Base-by-base conservation (phyloP, 2,113 vertebrate species). In the Hypocryptadius cinnamomeus region DNA sequence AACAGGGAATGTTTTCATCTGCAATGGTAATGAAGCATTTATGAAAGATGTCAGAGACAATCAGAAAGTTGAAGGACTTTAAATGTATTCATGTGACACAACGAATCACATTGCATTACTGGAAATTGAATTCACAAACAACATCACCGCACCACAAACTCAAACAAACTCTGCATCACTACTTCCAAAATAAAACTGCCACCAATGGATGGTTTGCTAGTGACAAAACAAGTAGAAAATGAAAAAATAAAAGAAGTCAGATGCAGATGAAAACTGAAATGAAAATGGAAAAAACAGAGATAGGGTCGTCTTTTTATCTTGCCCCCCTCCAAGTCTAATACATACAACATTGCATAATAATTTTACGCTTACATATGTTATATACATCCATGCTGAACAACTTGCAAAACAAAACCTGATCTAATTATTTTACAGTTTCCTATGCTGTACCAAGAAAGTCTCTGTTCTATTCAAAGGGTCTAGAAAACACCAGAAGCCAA, bases 21-120 rank as follows among this genome's bases (percentile, higher is more conserved):
- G 65, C 93, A 94, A 92, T 81, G 82, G 87, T 88, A 96, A 96
- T 76, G 69, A 95, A 95, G 93, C 72, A 57, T 79, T 94, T 92
- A 88, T 76, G 92, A 91, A 93, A 93, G 88, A 71, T 90, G 92
- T 72, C 80, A 74, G 84, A 96, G 90, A 80, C 82, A 94, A 96
- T 79, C 68, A 94, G 65, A 93, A 94, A 92, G 35, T 74, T 95
- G 83, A 96, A 95, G 78, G 71, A 91, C 31, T 76, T 87, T 9
- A 90, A 79, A 92, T 50, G n/a, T 57, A 94, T 79, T 89, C 74
- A 42, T 40, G 47, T 73, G 90, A 70, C 69, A 90, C 72, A 64
- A 73, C 11, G 28, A 65, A 63, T 91, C 85, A 73, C 6, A 5
- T 2, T 64, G 73, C 70, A 60, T 81, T 81, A 82, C n/a, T 40